Base-by-base conservation (phyloP, 2,888 invertebrate genomes). In the Cyclophora albipunctata region DNA sequence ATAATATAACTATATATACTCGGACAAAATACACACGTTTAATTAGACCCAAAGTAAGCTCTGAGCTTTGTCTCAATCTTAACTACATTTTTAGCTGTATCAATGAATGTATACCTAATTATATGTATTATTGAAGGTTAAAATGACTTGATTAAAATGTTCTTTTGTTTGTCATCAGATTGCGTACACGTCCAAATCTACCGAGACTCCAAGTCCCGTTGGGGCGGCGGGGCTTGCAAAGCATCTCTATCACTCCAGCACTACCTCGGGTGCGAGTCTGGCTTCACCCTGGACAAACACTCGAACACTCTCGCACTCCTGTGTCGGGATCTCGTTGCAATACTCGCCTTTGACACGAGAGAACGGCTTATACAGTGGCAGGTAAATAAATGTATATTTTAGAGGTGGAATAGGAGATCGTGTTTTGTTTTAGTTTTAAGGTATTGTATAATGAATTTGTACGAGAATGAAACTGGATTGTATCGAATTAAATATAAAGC, bases 351-450 rank as follows among this genome's bases (percentile, higher is more conserved):
- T 79, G 96, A 96, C 78, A 94, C 94, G 52, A 89, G 96, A 58
- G 96, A 97, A 83, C 89, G 94, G 40, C 91, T 97, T 64, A 94
- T 96, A 74, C 95, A 96, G 84, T 97, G 97, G 96, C 96, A 96
- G 90, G 89, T 71, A 33, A 42, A 48, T 34, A 20, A 20, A 20
- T 20, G 20, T 20, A 20, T 20, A 20, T 20, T 20, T 20, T 20
- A 20, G 20, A 3, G 42, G 5, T 4, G 4, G 7, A 40, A 34
- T 7, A 20, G 42, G 47, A 37, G 5, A 20, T 6, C 20, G 20
- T 20, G 20, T 20, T 20, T 20, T 20, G 20, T 20, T 20, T 20
- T 20, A 20, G 20, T 20, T 42, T n/a, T 37, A 5, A 34, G 7
- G 37, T 7, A 4, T 3, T 33, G 20, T 20, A 2, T 20, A 1